Percentiles rank a stretch among this genome's conserved stretches.
phyloP scores from a whole-genome alignment of 2,888 invertebrate species.

The Drosophila merina region DNA sequence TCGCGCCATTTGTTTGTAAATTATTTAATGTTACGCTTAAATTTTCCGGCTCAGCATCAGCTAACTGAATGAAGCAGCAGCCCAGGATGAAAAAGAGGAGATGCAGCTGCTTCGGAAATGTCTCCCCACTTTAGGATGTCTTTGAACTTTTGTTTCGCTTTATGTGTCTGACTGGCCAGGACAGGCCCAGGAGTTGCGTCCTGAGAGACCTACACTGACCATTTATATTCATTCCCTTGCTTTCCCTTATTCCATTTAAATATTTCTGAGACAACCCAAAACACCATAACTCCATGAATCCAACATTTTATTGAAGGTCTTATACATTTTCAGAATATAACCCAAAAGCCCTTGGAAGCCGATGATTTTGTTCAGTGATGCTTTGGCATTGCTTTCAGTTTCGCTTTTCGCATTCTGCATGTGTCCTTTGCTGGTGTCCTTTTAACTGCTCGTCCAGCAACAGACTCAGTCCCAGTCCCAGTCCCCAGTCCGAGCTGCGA shows the following conservation, averaged over 20 bases:
- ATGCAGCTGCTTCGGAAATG: conserved; percentile 32
- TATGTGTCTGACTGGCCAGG: conserved; percentile 52
- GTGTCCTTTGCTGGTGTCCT: conserved; percentile 72
- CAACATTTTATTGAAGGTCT: background rate
- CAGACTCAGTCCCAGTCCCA: conserved; percentile 14
- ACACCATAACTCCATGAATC: background rate
- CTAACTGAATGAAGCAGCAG: conserved; percentile 35
- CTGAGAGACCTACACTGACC: conserved; percentile 25
- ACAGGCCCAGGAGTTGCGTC: conserved; percentile 7
- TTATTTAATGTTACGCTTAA: conserved; percentile 80
- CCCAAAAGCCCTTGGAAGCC: background rate
- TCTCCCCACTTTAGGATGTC: conserved; percentile 44
- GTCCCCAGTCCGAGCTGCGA: conserved; percentile 14
- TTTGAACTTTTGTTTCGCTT: conserved; percentile 68
- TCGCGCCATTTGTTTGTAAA: conserved; percentile 79
- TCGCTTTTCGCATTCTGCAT: conserved; percentile 63
- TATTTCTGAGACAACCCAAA: background rate
- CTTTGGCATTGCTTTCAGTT: conserved; percentile 58
- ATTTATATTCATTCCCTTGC: background rate
- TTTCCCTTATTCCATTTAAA: background rate
- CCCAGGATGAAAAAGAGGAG: conserved; percentile 2
- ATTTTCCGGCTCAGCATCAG: conserved; percentile 73
- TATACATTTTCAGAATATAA: background rate
- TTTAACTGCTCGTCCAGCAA: conserved; percentile 59
- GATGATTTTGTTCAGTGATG: conserved; percentile 16